Percentiles rank a stretch among this genome's conserved stretches.
Evolutionary conservation across 1,140 invertebrate species (phyloP).

Genomic region (Caenorhabditis remanei): DNA sequence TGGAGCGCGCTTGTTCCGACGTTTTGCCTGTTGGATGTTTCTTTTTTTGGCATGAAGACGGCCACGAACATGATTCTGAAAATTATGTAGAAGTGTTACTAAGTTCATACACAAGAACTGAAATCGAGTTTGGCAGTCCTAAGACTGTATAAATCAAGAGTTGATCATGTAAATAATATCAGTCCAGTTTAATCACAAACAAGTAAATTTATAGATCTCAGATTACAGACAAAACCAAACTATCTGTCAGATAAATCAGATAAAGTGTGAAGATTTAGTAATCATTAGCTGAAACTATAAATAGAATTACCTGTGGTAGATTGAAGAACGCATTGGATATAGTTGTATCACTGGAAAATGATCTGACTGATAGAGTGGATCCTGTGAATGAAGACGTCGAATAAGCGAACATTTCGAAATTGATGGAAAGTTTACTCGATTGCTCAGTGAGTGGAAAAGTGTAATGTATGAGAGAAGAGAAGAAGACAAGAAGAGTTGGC

Average conservation of each 20-base stretch:
- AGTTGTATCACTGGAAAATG: slow-evolving; percentile 41
- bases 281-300: background rate
- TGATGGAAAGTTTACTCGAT: slow-evolving; percentile 44
- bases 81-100: background rate
- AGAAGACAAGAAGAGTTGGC: background rate
- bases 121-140: no score
- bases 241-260: no score
- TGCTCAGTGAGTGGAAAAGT: slow-evolving; percentile 30
- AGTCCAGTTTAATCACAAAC: no score
- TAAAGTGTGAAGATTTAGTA: background rate
- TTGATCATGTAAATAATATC: no score
- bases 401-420: slow-evolving; percentile 44
- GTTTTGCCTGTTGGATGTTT: background rate
- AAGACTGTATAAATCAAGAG: no score
- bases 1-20: slow-evolving; percentile 2
- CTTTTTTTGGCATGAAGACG: slow-evolving; percentile 16
- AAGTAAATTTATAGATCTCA: no score
- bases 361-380: slow-evolving; percentile 41
- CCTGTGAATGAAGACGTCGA: slow-evolving; percentile 41
- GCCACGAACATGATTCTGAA: background rate
- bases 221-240: no score
- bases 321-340: slow-evolving; percentile 40
- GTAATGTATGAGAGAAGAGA: slow-evolving; percentile 21
- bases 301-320: background rate
- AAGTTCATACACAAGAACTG: no score